Evolutionary conservation across 2,888 invertebrate species (phyloP), one percentile per base, ranked within the genome.

Genomic region (Drosophila multiciliata): DNA sequence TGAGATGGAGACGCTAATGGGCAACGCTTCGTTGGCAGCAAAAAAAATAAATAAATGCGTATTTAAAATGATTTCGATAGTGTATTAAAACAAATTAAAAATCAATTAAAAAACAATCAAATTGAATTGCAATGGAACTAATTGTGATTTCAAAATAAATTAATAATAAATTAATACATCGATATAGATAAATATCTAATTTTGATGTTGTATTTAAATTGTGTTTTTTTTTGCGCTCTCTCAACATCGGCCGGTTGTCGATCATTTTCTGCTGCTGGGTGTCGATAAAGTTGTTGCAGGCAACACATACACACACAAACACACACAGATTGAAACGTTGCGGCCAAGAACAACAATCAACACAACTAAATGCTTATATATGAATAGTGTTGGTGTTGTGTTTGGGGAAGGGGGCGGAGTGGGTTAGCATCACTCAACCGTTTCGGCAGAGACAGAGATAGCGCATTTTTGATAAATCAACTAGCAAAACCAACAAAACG

Each of bases 221-320:
- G 70, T 63, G 54, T 5, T 7, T 15, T 55, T 15, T 17, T n/a
- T 23, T 45, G n/a, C 33, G 15, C 35, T 12, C 26, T 29, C 12
- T 12, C 26, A 4, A n/a, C n/a, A n/a, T n/a, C 55, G 15, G 53
- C 36, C 74, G 71, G 71, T 79, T 64, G 71, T 61, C 72, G 77
- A 70, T 80, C 75, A 67, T 73, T 58, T 64, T 50, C 67, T n/a
- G 17, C 29, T 61, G 54, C 63, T 52, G 66, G 72, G 89, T 88
- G 90, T 87, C 86, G 80, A 87, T 87, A 90, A 87, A 87, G 86
- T 87, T 87, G 86, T 87, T 86, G 85, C 89, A 88, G 87, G 61
- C 42, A n/a, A 23, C 11, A n/a, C 15, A 32, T 3, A n/a, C 45
- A 45, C 65, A 66, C 38, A 17, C 12, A 36, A 17, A 32, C 4